Evolutionary conservation across 2,113 vertebrate species (phyloP), one percentile per base, ranked within the genome.

Genomic region (Podilymbus podiceps): DNA sequence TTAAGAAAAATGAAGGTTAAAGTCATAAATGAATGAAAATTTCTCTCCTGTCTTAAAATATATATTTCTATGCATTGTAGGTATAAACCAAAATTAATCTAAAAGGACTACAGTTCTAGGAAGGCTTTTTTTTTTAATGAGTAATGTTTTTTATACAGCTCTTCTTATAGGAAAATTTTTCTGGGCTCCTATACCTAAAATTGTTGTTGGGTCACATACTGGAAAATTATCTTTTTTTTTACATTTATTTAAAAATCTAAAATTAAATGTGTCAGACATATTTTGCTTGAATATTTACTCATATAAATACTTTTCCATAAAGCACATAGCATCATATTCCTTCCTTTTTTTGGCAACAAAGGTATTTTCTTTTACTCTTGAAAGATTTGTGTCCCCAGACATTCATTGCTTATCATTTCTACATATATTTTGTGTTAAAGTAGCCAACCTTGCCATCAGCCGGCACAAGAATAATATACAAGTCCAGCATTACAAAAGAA

Each of bases 321-420:
- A 38, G 18, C 9, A 31, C 30, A 42, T 56, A 63, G 4, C 3
- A 55, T 21, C 16, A 15, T n/a, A 66, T 12, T 56, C 4, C 6
- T 60, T 33, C 6, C 1, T 8, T 8, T 33, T 83, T n/a, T 75
- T 35, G 2, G 4, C 4, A 60, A 28, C n/a, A 64, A 38, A 12
- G 0, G 0, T 20, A 6, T 31, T 59, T 60, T 86, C 19, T 85
- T 38, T 42, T 62, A 23, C 14, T 81, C 8, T 62, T 77, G 16
- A 17, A 75, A 44, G 13, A 0, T 2, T 46, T 56, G 1, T 13
- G 6, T 60, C 8, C 7, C 9, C 9, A 46, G 11, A 40, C 8
- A 58, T 67, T 72, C 15, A 33, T 60, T 66, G 27, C 2, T 60
- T 71, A 35, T 52, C 9, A 42, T 71, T 84, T 66, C 40, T 60